Evolutionary conservation across 2,888 invertebrate species (phyloP).

Genomic region (Eubasilissa splendida): DNA sequence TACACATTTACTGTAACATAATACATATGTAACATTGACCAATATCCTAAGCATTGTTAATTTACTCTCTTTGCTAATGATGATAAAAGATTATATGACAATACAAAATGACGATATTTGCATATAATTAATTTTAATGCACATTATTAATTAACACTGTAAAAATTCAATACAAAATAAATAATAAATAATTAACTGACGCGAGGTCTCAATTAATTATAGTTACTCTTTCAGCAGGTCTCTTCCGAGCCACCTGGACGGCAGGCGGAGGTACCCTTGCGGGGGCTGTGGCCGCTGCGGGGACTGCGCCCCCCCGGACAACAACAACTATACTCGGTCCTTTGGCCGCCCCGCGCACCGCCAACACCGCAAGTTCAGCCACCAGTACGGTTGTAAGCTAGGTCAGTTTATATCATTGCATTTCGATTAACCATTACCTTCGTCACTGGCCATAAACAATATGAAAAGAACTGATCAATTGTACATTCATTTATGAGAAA

Average conservation of each 20-base stretch:
- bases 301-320: constrained; percentile 50
- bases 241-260: constrained; percentile 80
- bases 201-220: neutral
- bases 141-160: too few relatives aligned
- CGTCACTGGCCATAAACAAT: too few relatives aligned
- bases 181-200: neutral
- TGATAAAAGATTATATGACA: too few relatives aligned
- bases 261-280: constrained; percentile 67
- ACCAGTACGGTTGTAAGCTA: constrained; percentile 57
- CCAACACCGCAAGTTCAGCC: constrained; percentile 56
- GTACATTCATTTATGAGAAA: too few relatives aligned
- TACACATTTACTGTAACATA: too few relatives aligned
- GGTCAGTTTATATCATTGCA: constrained; percentile 32
- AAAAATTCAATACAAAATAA: too few relatives aligned
- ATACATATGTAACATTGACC: too few relatives aligned
- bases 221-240: constrained; percentile 69
- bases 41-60: too few relatives aligned
- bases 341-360: constrained; percentile 49
- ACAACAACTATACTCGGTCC: constrained; percentile 44
- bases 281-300: constrained; percentile 56
- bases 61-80: too few relatives aligned
- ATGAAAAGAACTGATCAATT: too few relatives aligned
- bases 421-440: neutral
- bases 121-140: too few relatives aligned
- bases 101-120: too few relatives aligned